These are phyloP conservation scores for Sciurus niger DNA, from an alignment of 2,113 vertebrate species.

Conservation along the genomic window DNA sequence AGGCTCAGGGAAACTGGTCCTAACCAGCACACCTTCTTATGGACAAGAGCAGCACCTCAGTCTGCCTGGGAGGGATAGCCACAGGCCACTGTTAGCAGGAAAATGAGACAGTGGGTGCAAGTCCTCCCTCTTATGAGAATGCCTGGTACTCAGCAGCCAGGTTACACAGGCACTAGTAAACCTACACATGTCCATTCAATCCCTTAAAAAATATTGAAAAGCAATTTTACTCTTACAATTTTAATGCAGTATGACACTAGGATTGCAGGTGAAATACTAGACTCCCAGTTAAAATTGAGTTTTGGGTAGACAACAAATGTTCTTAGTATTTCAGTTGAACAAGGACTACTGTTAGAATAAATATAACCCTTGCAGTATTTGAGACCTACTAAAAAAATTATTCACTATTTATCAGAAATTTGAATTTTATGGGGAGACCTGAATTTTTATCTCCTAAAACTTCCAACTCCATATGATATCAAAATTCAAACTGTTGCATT, in stretches of 20 bases:
- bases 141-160: background rate
- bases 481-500: constrained; percentile 10
- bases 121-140: background rate
- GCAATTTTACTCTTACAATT: background rate
- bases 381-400: constrained; percentile 11
- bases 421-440: background rate
- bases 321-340: constrained; percentile 36
- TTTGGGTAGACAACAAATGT: constrained; percentile 32
- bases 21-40: background rate
- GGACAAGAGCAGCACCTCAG: background rate
- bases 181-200: background rate
- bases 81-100: background rate
- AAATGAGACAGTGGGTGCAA: fast-evolving
- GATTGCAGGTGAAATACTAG: background rate
- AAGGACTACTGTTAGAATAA: constrained; percentile 22
- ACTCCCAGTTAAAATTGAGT: constrained; percentile 37
- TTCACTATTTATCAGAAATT: constrained; percentile 29
- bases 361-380: background rate
- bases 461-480: background rate
- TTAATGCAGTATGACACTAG: background rate
- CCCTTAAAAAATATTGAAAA: background rate
- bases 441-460: constrained; percentile 49
- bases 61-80: background rate
- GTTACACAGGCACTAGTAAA: background rate
- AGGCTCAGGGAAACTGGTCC: background rate